phyloP scores from a whole-genome alignment of 2,113 vertebrate genomes.

The Podarcis muralis region DNA sequence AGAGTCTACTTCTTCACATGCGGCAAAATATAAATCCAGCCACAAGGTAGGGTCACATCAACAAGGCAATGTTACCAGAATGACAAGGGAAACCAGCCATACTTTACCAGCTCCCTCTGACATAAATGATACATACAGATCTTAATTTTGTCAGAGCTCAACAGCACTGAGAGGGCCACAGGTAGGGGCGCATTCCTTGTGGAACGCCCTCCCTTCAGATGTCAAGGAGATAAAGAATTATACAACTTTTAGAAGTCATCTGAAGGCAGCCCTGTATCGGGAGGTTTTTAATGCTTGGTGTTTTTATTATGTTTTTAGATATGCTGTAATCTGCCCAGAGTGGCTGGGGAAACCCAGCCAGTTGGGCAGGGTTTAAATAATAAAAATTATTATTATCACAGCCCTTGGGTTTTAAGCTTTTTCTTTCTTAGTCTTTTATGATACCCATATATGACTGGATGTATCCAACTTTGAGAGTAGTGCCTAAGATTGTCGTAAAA shows the following conservation, averaged over 20 bases:
- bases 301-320: no score
- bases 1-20: background rate
- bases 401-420: background rate
- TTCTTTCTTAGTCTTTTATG: background rate
- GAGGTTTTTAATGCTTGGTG: no score
- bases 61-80: background rate
- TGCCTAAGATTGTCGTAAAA: background rate
- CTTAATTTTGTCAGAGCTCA: background rate
- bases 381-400: background rate
- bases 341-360: no score
- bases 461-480: background rate
- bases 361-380: background rate
- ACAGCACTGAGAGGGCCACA: no score
- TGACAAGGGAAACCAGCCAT: background rate
- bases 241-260: no score
- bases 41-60: background rate
- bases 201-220: no score
- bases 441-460: background rate
- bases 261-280: no score
- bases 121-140: background rate
- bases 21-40: background rate
- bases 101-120: background rate
- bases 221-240: no score
- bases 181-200: no score
- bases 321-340: no score